Conservation (phyloP, 2,113 vertebrate species). For the Fukomys damarensis region DNA sequence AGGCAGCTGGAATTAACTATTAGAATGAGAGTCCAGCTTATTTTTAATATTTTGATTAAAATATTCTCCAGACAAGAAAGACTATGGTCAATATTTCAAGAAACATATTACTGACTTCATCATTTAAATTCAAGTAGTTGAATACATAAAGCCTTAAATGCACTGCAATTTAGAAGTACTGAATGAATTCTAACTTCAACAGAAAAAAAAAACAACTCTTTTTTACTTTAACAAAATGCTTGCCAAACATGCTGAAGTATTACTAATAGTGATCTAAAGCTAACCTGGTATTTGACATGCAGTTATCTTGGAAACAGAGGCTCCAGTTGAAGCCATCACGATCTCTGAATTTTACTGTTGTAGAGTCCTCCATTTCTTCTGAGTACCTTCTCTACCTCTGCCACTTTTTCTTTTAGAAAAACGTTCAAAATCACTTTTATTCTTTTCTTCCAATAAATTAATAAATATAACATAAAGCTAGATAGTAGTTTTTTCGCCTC, state of each 20-base stretch:
- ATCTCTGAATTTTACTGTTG: background rate
- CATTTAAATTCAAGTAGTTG: conserved; percentile 66
- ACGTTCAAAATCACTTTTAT: background rate
- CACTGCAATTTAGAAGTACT: conserved; percentile 28
- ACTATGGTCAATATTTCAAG: conserved; percentile 59
- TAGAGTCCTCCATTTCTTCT: background rate
- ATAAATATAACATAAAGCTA: conserved; percentile 3
- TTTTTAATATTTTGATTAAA: conserved; percentile 87
- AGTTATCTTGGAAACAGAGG: background rate
- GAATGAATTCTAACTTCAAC: conserved; percentile 49
- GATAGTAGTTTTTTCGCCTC: background rate
- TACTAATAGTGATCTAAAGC: background rate
- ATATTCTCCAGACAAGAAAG: conserved; percentile 82
- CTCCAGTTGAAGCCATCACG: background rate
- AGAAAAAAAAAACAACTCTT: conserved; percentile 17
- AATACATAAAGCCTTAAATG: conserved; percentile 57
- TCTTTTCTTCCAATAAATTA: background rate
- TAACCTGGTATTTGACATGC: background rate
- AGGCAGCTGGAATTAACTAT: conserved; percentile 84
- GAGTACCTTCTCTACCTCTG: background rate
- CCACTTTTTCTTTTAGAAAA: background rate
- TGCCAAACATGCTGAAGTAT: background rate
- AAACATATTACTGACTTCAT: conserved; percentile 49
- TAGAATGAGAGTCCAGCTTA: conserved; percentile 79
- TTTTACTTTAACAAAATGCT: conserved; percentile 31